Evolutionary conservation across 35 echinoderm and acorn worm genomes (phyloP).

Genomic region (Holothuria glaberrima): DNA sequence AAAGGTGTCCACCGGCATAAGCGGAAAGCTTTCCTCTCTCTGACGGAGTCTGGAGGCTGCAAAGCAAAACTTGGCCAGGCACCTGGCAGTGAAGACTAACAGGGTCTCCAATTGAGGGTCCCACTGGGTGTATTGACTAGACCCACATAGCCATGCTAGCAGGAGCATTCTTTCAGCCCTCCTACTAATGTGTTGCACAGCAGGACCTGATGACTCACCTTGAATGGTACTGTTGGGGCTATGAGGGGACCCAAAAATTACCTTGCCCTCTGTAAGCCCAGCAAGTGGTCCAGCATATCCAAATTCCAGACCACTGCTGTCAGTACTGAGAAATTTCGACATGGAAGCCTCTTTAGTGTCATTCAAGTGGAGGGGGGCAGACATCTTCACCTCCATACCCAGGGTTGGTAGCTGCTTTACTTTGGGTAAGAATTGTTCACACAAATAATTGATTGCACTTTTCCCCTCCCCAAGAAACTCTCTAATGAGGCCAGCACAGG

Average conservation of each 20-base stretch:
- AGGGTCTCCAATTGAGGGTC: conserved; percentile 56
- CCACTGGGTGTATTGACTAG: conserved; percentile 68
- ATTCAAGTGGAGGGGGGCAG: not conserved
- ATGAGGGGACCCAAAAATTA: conserved; percentile 69
- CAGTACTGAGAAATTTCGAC: conserved; percentile 58
- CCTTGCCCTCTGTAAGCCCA: conserved; percentile 69
- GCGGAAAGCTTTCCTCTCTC: not conserved
- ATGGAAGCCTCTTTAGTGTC: not conserved
- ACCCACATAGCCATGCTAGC: conserved; percentile 69
- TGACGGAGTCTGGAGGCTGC: not conserved
- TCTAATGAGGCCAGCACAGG: conserved; percentile 63
- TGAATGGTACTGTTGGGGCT: not conserved
- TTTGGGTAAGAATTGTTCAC: conserved; percentile 26
- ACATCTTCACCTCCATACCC: not conserved
- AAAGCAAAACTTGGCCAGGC: conserved; percentile 56
- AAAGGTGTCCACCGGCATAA: not conserved
- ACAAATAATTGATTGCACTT: conserved; percentile 56
- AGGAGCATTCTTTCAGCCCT: conserved; percentile 74
- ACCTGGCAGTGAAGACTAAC: conserved; percentile 57
- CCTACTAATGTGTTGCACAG: not conserved
- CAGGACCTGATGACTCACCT: not conserved
- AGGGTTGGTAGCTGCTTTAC: conserved; percentile 39
- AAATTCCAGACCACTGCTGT: conserved; percentile 40
- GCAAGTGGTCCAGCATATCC: conserved; percentile 62
- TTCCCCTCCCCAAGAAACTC: conserved; percentile 71